Conservation (phyloP, 1,140 invertebrate genomes). For the Euura lappo region DNA sequence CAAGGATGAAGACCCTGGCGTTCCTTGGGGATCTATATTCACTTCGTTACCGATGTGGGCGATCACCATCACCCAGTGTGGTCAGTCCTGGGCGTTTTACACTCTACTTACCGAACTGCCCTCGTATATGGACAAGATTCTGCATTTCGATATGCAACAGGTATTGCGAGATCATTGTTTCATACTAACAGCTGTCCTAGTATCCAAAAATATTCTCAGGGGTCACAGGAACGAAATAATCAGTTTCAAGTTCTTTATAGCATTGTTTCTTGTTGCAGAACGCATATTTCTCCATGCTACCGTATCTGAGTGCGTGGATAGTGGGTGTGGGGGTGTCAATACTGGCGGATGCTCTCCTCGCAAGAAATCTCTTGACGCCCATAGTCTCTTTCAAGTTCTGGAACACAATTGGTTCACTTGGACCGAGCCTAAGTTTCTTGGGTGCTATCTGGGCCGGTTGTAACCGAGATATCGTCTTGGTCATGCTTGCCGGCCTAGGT, state of each 20-base stretch:
- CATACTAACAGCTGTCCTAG: too few species aligned
- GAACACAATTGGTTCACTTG: slow-evolving; percentile 75
- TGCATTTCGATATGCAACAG: slow-evolving; percentile 86
- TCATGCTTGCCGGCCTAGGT: slow-evolving; percentile 73
- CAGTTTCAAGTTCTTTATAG: too few species aligned
- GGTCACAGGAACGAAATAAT: too few species aligned
- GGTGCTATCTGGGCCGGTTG: slow-evolving; percentile 81
- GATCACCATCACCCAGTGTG: slow-evolving; percentile 85
- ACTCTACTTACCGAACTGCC: slow-evolving; percentile 93
- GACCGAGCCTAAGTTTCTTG: slow-evolving; percentile 76
- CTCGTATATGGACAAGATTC: slow-evolving; percentile 91
- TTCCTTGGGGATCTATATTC: slow-evolving; percentile 81
- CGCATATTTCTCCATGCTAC: slow-evolving; percentile 52
- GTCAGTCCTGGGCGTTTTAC: slow-evolving; percentile 94
- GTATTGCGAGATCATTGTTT: slow-evolving; percentile 56
- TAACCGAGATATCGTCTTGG: slow-evolving; percentile 71
- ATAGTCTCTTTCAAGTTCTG: slow-evolving; percentile 76
- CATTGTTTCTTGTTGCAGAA: slow-evolving; percentile 26
- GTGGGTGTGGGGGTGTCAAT: slow-evolving; percentile 73
- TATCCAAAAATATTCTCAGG: too few species aligned
- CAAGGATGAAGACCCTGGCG: slow-evolving; percentile 39
- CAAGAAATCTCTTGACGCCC: slow-evolving; percentile 67
- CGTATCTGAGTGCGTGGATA: slow-evolving; percentile 66
- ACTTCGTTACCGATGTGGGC: slow-evolving; percentile 89
- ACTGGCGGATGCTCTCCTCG: slow-evolving; percentile 73